Conservation (phyloP, 1,140 invertebrate species). For the Drosophila ercepeae region DNA sequence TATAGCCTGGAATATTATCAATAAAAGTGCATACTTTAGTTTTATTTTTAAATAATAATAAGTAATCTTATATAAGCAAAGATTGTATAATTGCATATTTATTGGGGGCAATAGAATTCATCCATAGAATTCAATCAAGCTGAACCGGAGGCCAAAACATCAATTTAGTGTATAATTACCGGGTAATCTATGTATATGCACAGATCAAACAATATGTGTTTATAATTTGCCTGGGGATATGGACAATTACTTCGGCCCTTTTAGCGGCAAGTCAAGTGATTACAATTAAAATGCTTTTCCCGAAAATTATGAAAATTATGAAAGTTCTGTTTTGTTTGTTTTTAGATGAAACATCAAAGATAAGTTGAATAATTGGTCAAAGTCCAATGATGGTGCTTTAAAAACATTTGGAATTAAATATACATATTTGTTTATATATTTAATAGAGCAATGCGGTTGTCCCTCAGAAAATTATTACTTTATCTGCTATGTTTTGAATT, state of each 20-base stretch:
- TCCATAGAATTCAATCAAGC: slow-evolving; percentile 43
- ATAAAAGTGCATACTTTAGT: slow-evolving; percentile 47
- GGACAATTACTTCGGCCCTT: slow-evolving; percentile 34
- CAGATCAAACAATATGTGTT: not conserved
- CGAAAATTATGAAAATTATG: slow-evolving; percentile 32
- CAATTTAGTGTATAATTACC: slow-evolving; percentile 58
- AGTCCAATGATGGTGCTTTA: slow-evolving; percentile 5
- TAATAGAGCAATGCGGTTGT: slow-evolving; percentile 10
- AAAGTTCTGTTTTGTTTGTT: not conserved
- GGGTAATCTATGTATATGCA: slow-evolving; percentile 28
- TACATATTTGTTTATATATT: not conserved
- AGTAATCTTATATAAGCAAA: not conserved
- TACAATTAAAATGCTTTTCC: slow-evolving; percentile 48
- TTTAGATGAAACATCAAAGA: slow-evolving; percentile 1
- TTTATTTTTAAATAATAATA: slow-evolving; percentile 12
- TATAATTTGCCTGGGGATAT: slow-evolving; percentile 2
- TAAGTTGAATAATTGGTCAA: slow-evolving; percentile 9
- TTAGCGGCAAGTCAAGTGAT: slow-evolving; percentile 44
- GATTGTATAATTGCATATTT: slow-evolving; percentile 13
- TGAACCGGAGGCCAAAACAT: slow-evolving; percentile 28
- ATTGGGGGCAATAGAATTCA: slow-evolving; percentile 29
- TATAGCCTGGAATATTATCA: slow-evolving; percentile 72
- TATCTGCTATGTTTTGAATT: slow-evolving; percentile 22
- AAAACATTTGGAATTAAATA: not conserved
- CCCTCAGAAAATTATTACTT: slow-evolving; percentile 8